phyloP scores from a whole-genome alignment of 2,797 vertebrate genomes.

The Coendou prehensilis region DNA sequence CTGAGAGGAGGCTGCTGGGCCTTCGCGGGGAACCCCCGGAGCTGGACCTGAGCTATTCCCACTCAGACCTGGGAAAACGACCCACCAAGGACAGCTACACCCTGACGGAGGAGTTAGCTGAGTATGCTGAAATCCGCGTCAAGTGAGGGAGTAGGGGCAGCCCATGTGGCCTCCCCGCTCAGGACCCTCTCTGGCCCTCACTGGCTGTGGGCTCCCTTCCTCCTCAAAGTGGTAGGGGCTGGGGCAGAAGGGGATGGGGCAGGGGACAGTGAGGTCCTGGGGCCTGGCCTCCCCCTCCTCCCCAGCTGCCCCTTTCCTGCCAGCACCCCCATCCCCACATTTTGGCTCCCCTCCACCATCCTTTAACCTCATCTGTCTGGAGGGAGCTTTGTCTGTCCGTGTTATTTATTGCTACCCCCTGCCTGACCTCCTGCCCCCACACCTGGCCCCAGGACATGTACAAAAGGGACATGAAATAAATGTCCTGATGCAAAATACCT shows the following conservation, averaged over 20 bases:
- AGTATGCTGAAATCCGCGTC: slow-evolving; percentile 88
- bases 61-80: slow-evolving; percentile 87
- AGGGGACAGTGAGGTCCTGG: slow-evolving; percentile 49
- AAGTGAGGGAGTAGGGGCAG: slow-evolving; percentile 83
- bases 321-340: background rate
- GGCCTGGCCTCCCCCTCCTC: slow-evolving; percentile 49
- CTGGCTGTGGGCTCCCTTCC: slow-evolving; percentile 71
- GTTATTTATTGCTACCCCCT: slow-evolving; percentile 83
- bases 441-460: slow-evolving; percentile 60
- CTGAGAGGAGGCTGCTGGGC: slow-evolving; percentile 86
- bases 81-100: slow-evolving; percentile 88
- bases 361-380: slow-evolving; percentile 80
- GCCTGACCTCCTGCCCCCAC: slow-evolving; percentile 60
- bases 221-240: background rate
- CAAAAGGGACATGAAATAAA: slow-evolving; percentile 80
- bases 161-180: background rate
- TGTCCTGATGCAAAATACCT: slow-evolving; percentile 19
- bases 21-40: slow-evolving; percentile 84
- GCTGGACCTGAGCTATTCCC: slow-evolving; percentile 87
- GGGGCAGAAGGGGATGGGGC: slow-evolving; percentile 44
- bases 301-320: background rate
- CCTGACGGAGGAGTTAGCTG: slow-evolving; percentile 87
- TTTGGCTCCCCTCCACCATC: slow-evolving; percentile 71
- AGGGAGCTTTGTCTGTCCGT: slow-evolving; percentile 78
- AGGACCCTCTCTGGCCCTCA: slow-evolving; percentile 71